Base-by-base conservation (phyloP, 2,888 invertebrate species). In the Gibbula magus region DNA sequence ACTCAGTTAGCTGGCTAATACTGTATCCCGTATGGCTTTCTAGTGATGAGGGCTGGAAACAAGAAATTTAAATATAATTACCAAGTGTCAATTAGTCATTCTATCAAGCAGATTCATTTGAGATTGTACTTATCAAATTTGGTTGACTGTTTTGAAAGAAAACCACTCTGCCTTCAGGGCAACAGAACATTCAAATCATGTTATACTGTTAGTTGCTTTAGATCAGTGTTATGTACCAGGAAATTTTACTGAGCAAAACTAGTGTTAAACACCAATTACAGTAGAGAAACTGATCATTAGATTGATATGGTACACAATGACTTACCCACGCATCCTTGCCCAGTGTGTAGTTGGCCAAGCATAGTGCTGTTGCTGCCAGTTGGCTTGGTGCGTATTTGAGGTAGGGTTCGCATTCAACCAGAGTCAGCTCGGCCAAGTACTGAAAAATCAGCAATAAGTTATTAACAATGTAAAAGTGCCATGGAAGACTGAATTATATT, bases 361-460 rank as follows among this genome's bases (percentile, higher is more conserved):
- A 97, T 53, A 98, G 93, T 0, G 97, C 95, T 39, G 96, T 95
- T 4, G 97, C 95, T 2, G 97, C 97, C 81, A 97, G 95, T 73
- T 96, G 92, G 3, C 98, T 98, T 32, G 98, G 97, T 84, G 96
- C 93, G 93, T 94, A 97, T 89, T 96, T 95, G 84, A 98, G 87
- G 92, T 96, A 98, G 0, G 96, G 96, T 89, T 98, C 97, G 2
- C 96, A 96, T 91, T 98, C 97, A 88, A 98, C 93, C 85, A 98
- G 94, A 10, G 97, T 95, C 85, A 98, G 93, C 93, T 98, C 98
- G 78, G 96, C 95, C 81, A 98, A 94, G 92, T 96, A 98, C 91
- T 93, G 89, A 32, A 90, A 88, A 13, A 81, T n/a, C n/a, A n/a
- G n/a, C n/a, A n/a, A n/a, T n/a, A n/a, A n/a, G n/a, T n/a, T n/a